Conservation (phyloP, 2,888 invertebrate species). For the Ichneumoninae sp. region DNA sequence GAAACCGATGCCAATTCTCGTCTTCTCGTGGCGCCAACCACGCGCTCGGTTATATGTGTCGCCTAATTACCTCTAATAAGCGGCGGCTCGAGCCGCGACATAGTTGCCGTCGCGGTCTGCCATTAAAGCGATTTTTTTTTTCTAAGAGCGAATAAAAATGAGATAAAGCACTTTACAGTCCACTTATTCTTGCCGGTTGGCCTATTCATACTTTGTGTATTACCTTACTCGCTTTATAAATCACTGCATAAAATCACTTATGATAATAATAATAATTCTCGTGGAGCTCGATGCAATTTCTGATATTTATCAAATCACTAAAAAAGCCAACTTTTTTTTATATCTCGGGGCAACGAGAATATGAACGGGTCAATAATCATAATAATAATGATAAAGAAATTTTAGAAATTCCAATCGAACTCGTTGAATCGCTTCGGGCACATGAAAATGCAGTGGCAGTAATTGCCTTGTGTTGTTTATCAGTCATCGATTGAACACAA, state of each 20-base stretch:
- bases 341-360: background rate
- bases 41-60: constrained; percentile 71
- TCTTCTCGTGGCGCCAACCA: constrained; percentile 62
- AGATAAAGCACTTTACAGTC: background rate
- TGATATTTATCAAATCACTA: too few species aligned
- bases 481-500: background rate
- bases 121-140: constrained; percentile 37
- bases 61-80: constrained; percentile 78
- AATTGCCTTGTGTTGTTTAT: background rate
- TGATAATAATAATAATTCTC: too few species aligned
- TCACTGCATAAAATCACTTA: background rate
- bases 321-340: background rate
- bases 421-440: background rate
- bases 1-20: constrained; percentile 63
- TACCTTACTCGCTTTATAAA: background rate
- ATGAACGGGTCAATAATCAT: background rate
- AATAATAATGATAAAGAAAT: background rate
- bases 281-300: too few species aligned
- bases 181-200: background rate
- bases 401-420: background rate
- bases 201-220: background rate
- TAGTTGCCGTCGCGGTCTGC: constrained; percentile 34
- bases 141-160: background rate
- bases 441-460: background rate
- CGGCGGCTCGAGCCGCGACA: constrained; percentile 34